Evolutionary conservation across 30 jellyfish, hydroid and myxozoan genomes (phyloP).

Genomic region (Phacellophora camtschatica): DNA sequence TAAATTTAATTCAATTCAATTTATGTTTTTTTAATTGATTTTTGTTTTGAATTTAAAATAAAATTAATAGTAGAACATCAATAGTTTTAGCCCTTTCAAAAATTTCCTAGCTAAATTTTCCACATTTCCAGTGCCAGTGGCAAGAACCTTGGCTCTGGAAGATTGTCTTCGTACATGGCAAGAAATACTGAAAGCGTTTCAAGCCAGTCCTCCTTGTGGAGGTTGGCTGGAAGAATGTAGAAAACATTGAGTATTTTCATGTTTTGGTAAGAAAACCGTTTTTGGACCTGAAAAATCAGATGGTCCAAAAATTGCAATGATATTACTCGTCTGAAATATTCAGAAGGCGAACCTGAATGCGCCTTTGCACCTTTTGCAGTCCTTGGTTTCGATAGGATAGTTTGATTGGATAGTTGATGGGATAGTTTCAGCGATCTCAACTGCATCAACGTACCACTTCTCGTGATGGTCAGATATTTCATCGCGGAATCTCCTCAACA

Average conservation of each 20-base stretch:
- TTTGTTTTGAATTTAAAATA: too few relatives aligned
- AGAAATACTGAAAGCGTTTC: constrained; percentile 8
- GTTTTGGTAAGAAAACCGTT: constrained; percentile 30
- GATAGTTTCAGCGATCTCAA: background rate
- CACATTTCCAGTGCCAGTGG: constrained; percentile 28
- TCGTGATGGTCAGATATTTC: background rate
- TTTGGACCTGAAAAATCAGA: constrained; percentile 3
- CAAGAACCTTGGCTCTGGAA: constrained; percentile 59
- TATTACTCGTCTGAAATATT: constrained; percentile 1
- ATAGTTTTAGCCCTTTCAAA: too few relatives aligned
- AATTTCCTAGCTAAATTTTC: too few relatives aligned
- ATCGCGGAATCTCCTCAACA: background rate
- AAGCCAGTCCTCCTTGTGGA: background rate
- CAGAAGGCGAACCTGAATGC: constrained; percentile 1
- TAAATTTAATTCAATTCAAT: too few relatives aligned
- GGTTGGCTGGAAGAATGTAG: constrained; percentile 3
- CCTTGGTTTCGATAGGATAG: constrained; percentile 31
- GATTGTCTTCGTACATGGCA: constrained; percentile 8
- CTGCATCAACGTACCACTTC: constrained; percentile 19
- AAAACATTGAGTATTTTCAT: background rate
- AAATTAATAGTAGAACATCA: too few relatives aligned
- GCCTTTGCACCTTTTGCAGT: constrained; percentile 8
- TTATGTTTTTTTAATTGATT: too few relatives aligned
- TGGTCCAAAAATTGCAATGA: constrained; percentile 26
- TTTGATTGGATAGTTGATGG: too few relatives aligned